Evolutionary conservation across 2,888 invertebrate species (phyloP).

Genomic region (Horisme vitalbata): DNA sequence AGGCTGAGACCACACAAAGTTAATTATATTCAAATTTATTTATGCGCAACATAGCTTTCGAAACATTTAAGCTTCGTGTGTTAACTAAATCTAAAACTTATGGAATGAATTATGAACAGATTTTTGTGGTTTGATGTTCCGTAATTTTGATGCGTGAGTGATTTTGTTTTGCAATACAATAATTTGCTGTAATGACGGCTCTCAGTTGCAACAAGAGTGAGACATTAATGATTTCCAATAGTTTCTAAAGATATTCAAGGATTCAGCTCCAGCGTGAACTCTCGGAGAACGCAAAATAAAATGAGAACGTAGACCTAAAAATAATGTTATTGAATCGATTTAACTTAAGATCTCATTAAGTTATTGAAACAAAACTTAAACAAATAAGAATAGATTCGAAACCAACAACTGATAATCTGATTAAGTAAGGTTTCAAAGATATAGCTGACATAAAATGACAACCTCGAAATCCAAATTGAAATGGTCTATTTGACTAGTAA

Average conservation of each 20-base stretch:
- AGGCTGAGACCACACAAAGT: slow-evolving; percentile 41
- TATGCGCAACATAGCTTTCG: slow-evolving; percentile 28
- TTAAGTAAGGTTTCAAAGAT: slow-evolving; percentile 7
- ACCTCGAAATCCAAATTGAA: slow-evolving; percentile 22
- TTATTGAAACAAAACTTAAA: slow-evolving; percentile 5
- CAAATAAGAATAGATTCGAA: slow-evolving; percentile 7
- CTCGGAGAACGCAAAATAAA: too few species aligned
- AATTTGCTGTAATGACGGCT: slow-evolving; percentile 1
- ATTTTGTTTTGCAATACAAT: slow-evolving; percentile 18
- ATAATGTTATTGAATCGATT: too few species aligned
- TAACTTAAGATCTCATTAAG: neutral
- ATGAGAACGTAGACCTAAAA: too few species aligned
- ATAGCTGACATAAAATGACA: slow-evolving; percentile 7
- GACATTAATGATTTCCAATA: slow-evolving; percentile 6
- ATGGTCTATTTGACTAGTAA: slow-evolving; percentile 24
- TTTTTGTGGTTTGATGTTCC: slow-evolving; percentile 19
- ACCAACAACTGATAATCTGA: slow-evolving; percentile 6
- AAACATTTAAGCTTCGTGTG: slow-evolving; percentile 29
- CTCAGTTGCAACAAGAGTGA: slow-evolving; percentile 8
- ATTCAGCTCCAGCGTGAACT: too few species aligned
- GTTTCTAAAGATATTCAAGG: too few species aligned
- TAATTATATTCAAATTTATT: slow-evolving; percentile 36
- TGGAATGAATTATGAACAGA: slow-evolving; percentile 13
- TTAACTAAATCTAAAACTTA: slow-evolving; percentile 27
- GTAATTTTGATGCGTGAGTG: slow-evolving; percentile 25